These are phyloP conservation scores for Coenonympha arcania DNA, from an alignment of 2,888 invertebrate species.

Conservation along the genomic window DNA sequence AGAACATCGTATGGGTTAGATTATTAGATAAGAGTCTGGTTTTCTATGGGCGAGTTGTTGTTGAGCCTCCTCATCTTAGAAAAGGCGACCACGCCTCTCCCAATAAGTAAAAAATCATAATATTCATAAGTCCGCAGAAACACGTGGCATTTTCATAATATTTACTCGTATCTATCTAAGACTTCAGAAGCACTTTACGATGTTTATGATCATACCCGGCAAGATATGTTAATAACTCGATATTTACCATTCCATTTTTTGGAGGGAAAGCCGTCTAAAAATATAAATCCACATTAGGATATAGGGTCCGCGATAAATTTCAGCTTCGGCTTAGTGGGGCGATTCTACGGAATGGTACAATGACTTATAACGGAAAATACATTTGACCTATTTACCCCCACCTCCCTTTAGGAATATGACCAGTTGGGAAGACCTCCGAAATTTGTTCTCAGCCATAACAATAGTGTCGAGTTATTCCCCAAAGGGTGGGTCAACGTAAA, in stretches of 20 bases:
- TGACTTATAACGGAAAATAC: slow-evolving; percentile 65
- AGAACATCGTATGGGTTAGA: too few relatives aligned
- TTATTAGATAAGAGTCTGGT: too few relatives aligned
- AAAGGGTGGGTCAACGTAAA: slow-evolving; percentile 28
- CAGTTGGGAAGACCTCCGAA: slow-evolving; percentile 23
- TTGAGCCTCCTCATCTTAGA: too few relatives aligned
- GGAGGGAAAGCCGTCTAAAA: slow-evolving; percentile 21
- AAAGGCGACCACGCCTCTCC: too few relatives aligned
- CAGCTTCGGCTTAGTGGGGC: slow-evolving; percentile 52
- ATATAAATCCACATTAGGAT: slow-evolving; percentile 41
- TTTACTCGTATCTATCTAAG: background rate
- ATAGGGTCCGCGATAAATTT: slow-evolving; percentile 50
- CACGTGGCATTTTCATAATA: too few relatives aligned
- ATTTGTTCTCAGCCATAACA: slow-evolving; percentile 13
- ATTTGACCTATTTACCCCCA: slow-evolving; percentile 55
- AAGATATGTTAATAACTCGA: slow-evolving; percentile 1
- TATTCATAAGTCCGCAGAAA: too few relatives aligned
- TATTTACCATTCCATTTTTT: slow-evolving; percentile 15
- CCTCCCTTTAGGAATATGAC: slow-evolving; percentile 32
- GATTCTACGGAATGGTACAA: slow-evolving; percentile 55
- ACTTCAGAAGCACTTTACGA: background rate
- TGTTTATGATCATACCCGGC: background rate
- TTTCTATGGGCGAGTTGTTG: too few relatives aligned
- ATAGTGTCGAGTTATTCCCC: slow-evolving; percentile 10
- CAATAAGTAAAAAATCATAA: too few relatives aligned